These are phyloP conservation scores for Epistrophella euchroma DNA, from an alignment of 2,888 invertebrate species.

Conservation along the genomic window DNA sequence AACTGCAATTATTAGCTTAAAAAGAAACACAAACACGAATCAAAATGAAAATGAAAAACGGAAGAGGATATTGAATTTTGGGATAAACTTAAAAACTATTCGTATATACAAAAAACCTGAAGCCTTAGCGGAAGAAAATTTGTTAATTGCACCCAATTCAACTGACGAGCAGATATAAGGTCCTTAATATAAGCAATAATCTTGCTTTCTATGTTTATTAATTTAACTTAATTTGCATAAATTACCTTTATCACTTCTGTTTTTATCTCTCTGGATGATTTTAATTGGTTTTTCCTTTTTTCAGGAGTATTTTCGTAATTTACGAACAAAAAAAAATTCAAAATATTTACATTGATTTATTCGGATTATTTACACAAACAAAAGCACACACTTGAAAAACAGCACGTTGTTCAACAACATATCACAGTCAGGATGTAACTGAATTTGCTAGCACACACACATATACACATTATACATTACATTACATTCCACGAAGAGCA, in stretches of 20 bases:
- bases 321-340: slow-evolving; percentile 24
- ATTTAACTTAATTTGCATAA: slow-evolving; percentile 70
- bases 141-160: not conserved
- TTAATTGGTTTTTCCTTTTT: not conserved
- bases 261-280: slow-evolving; percentile 8
- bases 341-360: slow-evolving; percentile 58
- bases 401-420: slow-evolving; percentile 36
- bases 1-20: slow-evolving; percentile 47
- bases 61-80: not conserved
- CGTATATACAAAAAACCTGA: not conserved
- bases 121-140: not conserved
- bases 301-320: slow-evolving; percentile 33
- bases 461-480: not conserved
- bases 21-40: slow-evolving; percentile 19
- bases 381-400: slow-evolving; percentile 18
- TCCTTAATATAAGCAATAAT: not conserved
- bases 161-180: no score
- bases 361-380: slow-evolving; percentile 16
- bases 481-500: not conserved
- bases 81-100: no score
- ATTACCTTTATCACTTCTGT: slow-evolving; percentile 63
- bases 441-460: slow-evolving; percentile 4
- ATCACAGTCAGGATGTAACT: slow-evolving; percentile 47
- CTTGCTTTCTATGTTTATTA: slow-evolving; percentile 10
- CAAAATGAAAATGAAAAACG: slow-evolving; percentile 17